Conservation (phyloP, 1,140 invertebrate genomes). For the Brachionus sp. region DNA sequence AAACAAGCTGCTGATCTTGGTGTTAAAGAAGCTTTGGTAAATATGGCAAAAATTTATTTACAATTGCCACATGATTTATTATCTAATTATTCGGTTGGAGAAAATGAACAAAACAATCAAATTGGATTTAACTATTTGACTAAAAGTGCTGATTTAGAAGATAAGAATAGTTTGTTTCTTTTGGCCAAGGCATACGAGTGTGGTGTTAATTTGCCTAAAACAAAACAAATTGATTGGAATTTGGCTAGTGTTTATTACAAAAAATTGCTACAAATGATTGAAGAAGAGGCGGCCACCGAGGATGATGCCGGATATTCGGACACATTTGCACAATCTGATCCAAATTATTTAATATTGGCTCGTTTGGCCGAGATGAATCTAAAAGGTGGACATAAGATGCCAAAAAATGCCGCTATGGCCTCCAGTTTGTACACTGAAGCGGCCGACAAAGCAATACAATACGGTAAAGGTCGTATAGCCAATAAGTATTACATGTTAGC, state of each 20-base stretch:
- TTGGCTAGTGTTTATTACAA: constrained; percentile 48
- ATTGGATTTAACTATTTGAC: constrained; percentile 60
- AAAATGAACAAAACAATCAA: constrained; percentile 54
- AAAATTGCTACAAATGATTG: constrained; percentile 57
- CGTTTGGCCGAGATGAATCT: constrained; percentile 62
- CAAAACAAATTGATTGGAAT: constrained; percentile 15
- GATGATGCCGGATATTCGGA: constrained; percentile 55
- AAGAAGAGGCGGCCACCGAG: constrained; percentile 61
- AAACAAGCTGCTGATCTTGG: constrained; percentile 63
- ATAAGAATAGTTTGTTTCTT: constrained; percentile 62
- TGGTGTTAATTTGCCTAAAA: constrained; percentile 56
- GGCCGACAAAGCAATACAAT: constrained; percentile 62
- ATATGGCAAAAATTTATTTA: constrained; percentile 62
- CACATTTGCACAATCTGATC: constrained; percentile 52
- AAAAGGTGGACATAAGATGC: constrained; percentile 59
- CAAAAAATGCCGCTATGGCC: constrained; percentile 57
- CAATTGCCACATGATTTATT: constrained; percentile 62
- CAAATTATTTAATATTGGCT: constrained; percentile 59
- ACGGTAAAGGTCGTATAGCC: constrained; percentile 62
- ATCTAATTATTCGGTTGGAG: constrained; percentile 53
- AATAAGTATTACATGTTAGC: constrained; percentile 64
- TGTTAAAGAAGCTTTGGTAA: constrained; percentile 62
- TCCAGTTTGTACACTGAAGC: constrained; percentile 63
- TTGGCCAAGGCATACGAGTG: constrained; percentile 63
- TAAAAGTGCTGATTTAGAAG: constrained; percentile 61